Evolutionary conservation across 2,113 vertebrate genomes (phyloP), one percentile per base, ranked within the genome.

Genomic region (Neotragus pygmaeus): DNA sequence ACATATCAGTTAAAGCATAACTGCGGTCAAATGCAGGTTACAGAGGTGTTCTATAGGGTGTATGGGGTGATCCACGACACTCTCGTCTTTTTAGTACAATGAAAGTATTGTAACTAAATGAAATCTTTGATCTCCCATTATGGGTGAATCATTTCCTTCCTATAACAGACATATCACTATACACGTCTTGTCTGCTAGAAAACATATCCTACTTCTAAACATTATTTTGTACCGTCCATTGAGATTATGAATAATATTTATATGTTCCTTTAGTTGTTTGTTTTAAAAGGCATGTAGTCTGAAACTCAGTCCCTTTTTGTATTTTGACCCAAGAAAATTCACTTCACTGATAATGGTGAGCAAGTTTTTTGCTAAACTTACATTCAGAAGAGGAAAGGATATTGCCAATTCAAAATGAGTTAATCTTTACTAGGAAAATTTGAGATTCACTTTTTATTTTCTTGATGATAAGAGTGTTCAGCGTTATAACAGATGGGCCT

Each of bases 91-190:
- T 94, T 21, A 96, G 90, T 89, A 95, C 90, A 95, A 93, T 64
- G 91, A 90, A 84, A 95, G 7, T 30, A 88, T 90, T 2, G 90
- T 92, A 90, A 43, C 33, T 86, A n/a, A 43, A 25, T 36, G 49
- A 89, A 95, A 94, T 97, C 53, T 95, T 53, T 86, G 95, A 82
- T 97, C 58, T 98, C 96, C 88, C 84, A 92, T 78, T 97, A 25
- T 78, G 28, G 82, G 70, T 87, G 97, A 94, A 88, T 97, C 92
- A 97, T 89, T 97, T 77, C 90, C 77, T 98, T 97, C 97, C 25
- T n/a, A 7, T 85, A 90, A 95, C 91, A 96, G 93, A 83, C 91
- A 51, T 49, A 91, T 36, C 70, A 21, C 39, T 96, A 62, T 86
- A 83, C 5, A 94, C 33, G 91, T 95, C 78, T 98, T 94, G 95